phyloP scores from a whole-genome alignment of 2,888 invertebrate species.

The Cantharis rustica region DNA sequence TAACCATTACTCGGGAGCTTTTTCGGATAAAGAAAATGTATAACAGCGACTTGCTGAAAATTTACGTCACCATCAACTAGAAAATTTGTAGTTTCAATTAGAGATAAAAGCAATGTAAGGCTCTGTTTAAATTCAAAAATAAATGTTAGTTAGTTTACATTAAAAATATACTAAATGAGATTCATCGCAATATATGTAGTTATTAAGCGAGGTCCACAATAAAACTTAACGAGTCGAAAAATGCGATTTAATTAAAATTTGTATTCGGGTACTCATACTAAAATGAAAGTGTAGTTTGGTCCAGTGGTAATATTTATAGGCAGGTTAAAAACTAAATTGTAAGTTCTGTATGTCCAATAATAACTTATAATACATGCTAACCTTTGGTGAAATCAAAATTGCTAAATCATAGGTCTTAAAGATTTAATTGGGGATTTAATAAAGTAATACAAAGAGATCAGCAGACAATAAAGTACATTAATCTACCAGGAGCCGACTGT shows the following conservation, averaged over 20 bases:
- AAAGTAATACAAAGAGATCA: background rate
- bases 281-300: background rate
- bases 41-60: background rate
- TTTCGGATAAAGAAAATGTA: background rate
- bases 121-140: background rate
- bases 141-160: too few relatives aligned
- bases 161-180: too few relatives aligned
- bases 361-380: background rate
- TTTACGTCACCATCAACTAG: background rate
- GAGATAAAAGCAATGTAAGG: background rate
- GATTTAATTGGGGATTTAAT: background rate
- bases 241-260: background rate
- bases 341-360: background rate
- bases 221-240: background rate
- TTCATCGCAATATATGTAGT: background rate
- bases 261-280: background rate
- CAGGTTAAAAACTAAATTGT: too few relatives aligned
- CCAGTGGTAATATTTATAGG: too few relatives aligned
- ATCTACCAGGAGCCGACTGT: background rate
- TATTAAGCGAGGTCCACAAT: background rate
- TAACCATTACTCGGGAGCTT: background rate
- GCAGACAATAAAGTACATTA: background rate
- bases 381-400: background rate
- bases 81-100: background rate
- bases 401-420: background rate